These are phyloP conservation scores for Odontocerum albicorne DNA, from an alignment of 2,888 invertebrate species.

Conservation along the genomic window DNA sequence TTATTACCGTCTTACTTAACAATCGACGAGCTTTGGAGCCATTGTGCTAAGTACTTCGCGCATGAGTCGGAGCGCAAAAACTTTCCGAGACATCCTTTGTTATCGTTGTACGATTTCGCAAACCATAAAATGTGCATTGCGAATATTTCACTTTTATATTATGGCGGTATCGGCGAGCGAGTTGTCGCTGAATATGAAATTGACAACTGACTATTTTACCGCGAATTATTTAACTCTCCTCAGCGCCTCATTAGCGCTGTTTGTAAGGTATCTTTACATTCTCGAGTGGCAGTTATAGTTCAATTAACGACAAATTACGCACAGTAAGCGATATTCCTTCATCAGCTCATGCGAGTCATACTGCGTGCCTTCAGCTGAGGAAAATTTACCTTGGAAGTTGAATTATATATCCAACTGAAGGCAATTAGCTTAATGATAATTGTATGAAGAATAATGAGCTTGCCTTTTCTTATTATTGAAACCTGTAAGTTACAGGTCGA, in stretches of 20 bases:
- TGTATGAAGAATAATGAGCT: conserved; percentile 32
- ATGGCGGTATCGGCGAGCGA: neutral
- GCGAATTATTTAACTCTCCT: conserved; percentile 10
- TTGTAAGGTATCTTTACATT: conserved; percentile 31
- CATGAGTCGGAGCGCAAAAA: conserved; percentile 1
- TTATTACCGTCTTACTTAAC: conserved; percentile 8
- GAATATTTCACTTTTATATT: conserved; percentile 1
- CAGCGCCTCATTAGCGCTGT: conserved; percentile 28
- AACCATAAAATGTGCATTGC: conserved; percentile 1
- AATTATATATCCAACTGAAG: conserved; percentile 20
- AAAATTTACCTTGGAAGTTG: conserved; percentile 24
- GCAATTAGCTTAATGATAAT: conserved; percentile 34
- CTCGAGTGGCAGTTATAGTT: conserved; percentile 33
- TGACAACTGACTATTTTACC: conserved; percentile 15
- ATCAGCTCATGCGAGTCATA: conserved; percentile 12
- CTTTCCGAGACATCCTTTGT: conserved; percentile 7
- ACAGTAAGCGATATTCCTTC: conserved; percentile 31
- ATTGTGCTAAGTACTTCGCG: conserved; percentile 1
- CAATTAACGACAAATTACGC: conserved; percentile 37
- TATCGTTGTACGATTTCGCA: conserved; percentile 9
- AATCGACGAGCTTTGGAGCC: conserved; percentile 10
- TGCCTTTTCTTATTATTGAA: conserved; percentile 38
- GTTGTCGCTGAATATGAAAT: neutral
- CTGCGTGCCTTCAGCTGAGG: conserved; percentile 23
- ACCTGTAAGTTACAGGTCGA: conserved; percentile 8